These are phyloP conservation scores for Dromaius novaehollandiae DNA, from an alignment of 2,113 vertebrate species.

Conservation along the genomic window DNA sequence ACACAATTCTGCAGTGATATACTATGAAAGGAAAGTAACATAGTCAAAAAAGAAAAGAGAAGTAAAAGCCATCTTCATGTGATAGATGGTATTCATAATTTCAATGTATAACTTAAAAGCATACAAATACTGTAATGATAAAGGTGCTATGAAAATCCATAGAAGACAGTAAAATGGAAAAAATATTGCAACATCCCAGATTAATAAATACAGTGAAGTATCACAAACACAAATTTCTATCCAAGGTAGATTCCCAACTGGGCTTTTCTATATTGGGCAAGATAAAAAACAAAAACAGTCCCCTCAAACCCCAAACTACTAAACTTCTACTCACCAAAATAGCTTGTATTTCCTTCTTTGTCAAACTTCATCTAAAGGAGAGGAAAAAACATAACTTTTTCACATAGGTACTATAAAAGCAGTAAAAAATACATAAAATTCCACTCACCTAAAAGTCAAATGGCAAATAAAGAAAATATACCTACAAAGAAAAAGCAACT, in stretches of 20 bases:
- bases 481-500: background rate
- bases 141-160: background rate
- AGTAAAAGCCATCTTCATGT: background rate
- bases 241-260: fast-evolving
- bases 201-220: background rate
- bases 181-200: background rate
- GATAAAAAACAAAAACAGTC: background rate
- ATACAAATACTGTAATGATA: background rate
- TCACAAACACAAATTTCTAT: background rate
- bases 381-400: background rate
- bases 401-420: background rate
- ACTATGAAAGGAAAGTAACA: background rate
- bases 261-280: background rate
- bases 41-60: background rate
- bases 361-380: conserved; percentile 90
- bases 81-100: fast-evolving
- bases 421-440: background rate
- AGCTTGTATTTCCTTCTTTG: conserved; percentile 86
- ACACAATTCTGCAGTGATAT: background rate
- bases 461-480: fast-evolving
- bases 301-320: background rate
- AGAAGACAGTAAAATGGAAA: background rate
- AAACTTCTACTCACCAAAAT: conserved; percentile 85
- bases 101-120: background rate
- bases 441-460: background rate